Percentiles rank a stretch among this genome's conserved stretches.
Evolutionary conservation across 2,797 vertebrate genomes (phyloP).

Genomic region (Enteromius thamalakanensis): DNA sequence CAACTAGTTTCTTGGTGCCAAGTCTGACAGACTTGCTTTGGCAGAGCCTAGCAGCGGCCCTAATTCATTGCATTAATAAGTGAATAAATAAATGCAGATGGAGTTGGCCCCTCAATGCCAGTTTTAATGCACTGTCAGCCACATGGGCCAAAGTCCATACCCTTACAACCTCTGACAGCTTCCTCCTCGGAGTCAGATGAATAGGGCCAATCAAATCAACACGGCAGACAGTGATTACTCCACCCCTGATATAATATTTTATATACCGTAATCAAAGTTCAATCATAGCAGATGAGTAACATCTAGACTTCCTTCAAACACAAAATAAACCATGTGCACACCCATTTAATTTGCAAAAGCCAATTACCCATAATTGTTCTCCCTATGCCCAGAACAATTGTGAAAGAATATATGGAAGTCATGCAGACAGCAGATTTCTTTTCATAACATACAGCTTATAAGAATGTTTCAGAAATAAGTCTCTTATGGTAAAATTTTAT

Average conservation of each 20-base stretch:
- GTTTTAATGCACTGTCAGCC: conserved; percentile 60
- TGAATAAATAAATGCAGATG: conserved; percentile 75
- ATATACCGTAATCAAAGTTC: conserved; percentile 17
- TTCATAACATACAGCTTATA: background rate
- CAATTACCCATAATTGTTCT: conserved; percentile 27
- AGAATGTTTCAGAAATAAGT: background rate
- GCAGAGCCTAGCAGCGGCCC: conserved; percentile 63
- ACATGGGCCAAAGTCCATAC: conserved; percentile 20
- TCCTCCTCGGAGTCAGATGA: conserved; percentile 3
- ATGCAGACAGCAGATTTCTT: background rate
- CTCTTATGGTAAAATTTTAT: background rate
- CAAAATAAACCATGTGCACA: background rate
- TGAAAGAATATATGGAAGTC: conserved; percentile 1
- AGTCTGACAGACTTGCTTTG: conserved; percentile 60
- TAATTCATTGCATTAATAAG: conserved; percentile 74
- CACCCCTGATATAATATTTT: conserved; percentile 10
- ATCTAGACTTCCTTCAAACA: conserved; percentile 19
- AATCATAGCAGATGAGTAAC: background rate
- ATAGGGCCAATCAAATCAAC: conserved; percentile 37
- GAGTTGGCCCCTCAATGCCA: conserved; percentile 60
- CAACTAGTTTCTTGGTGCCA: conserved; percentile 51
- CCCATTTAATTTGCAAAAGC: conserved; percentile 5
- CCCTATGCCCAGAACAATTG: background rate
- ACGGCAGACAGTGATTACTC: conserved; percentile 24
- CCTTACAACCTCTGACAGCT: conserved; percentile 34